Base-by-base conservation (phyloP, 1,140 invertebrate species). In the Philotrypesis tridentata region DNA sequence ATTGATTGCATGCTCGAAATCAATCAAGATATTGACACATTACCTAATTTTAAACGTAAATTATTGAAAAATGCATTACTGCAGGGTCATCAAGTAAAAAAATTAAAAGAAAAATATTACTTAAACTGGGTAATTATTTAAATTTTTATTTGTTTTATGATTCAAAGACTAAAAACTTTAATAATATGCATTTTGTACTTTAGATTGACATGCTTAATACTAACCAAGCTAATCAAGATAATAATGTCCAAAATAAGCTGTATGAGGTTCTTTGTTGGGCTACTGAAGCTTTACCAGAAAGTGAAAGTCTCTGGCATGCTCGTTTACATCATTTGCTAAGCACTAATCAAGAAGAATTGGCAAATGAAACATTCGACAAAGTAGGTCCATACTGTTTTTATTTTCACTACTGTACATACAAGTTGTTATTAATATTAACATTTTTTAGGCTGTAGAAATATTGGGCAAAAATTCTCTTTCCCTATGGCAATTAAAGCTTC, bases 91-190 rank as follows among this genome's bases (percentile, higher is more conserved):
- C 86, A 89, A 82, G 87, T 89, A 11, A 88, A 87, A 71, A 91
- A 92, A 79, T 86, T 93, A 9, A 87, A 84, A 33, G 93, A 93
- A 85, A 91, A 92, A 82, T 90, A 93, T 88, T 94, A 93, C 84
- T 86, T 92, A 29, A 78, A 90, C 55, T 93, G 92, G 93, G 90
- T 93, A 84, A 71, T 82, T 85, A 48, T 65, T 82, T n/a, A 77
- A 33, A 75, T 14, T 76, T 73, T n/a, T 21, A 4, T 21, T 55
- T 55, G 7, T 55, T 17, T 17, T 17, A n/a, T n/a, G 21, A 55
- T 55, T 55, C n/a, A 55, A 55, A 55, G n/a, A 55, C 14, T n/a
- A 55, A 55, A 14, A n/a, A 55, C 7, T 5, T 55, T n/a, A 55
- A 7, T 37, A 55, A 55, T 5, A 17, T 6, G 12, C 82, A 33